A percentile compares a stretch with the other conserved stretches of the same genome.
phyloP scores from a whole-genome alignment of 2,113 vertebrate species.

The Todiramphus saurophagus region DNA sequence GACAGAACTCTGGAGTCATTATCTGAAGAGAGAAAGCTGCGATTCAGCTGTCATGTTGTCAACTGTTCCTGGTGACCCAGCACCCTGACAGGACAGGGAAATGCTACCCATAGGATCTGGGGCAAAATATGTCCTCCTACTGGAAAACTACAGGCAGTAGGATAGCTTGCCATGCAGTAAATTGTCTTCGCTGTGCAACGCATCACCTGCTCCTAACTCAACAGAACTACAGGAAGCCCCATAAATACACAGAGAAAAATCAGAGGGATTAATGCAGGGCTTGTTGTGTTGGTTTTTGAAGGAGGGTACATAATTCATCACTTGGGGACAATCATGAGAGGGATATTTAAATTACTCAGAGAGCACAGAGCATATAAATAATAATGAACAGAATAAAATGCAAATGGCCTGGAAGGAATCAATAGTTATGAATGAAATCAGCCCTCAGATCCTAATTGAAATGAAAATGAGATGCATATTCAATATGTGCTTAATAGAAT shows the following conservation, averaged over 20 bases:
- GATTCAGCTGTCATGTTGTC: not conserved
- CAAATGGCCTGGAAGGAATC: conserved; percentile 45
- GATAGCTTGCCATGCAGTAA: not conserved
- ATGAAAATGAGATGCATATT: conserved; percentile 46
- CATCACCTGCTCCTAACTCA: not conserved
- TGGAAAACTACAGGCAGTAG: not conserved
- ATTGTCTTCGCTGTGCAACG: not conserved
- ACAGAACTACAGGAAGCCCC: not conserved
- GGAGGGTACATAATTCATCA: conserved; percentile 33
- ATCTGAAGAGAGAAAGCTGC: not conserved
- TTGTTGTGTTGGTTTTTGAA: conserved; percentile 32
- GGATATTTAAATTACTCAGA: conserved; percentile 44
- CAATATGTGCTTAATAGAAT: conserved; percentile 43
- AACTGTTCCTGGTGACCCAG: not conserved
- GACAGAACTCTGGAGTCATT: not conserved
- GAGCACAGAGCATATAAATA: conserved; percentile 44
- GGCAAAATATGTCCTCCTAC: not conserved
- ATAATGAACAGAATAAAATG: conserved; percentile 54
- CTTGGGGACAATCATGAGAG: conserved; percentile 20
- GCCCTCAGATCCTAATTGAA: conserved; percentile 28
- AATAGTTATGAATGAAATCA: conserved; percentile 49
- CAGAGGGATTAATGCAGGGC: not conserved
- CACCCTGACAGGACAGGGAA: not conserved
- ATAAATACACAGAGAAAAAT: conserved; percentile 7
- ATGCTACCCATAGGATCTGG: not conserved